Evolutionary conservation across 2,888 invertebrate species (phyloP).

Genomic region (Fragum whitleyi): DNA sequence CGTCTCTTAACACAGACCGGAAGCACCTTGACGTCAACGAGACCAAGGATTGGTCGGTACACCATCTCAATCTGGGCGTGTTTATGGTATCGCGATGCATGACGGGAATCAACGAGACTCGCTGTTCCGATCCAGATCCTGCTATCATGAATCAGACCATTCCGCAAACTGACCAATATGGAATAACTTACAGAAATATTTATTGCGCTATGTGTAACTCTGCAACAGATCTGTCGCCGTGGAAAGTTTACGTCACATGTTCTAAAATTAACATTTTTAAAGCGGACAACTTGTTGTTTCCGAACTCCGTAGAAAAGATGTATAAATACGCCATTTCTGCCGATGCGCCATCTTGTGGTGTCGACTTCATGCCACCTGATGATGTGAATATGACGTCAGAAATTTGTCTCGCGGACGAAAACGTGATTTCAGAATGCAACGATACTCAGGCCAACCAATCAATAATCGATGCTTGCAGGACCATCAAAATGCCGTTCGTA

Average conservation of each 20-base stretch:
- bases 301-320: constrained; percentile 34
- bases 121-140: constrained; percentile 37
- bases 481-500: constrained; percentile 40
- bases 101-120: constrained; percentile 20
- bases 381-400: constrained; percentile 15
- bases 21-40: constrained; percentile 1
- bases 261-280: constrained; percentile 37
- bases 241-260: constrained; percentile 50
- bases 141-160: constrained; percentile 27
- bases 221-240: constrained; percentile 24
- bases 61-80: constrained; percentile 31
- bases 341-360: constrained; percentile 26
- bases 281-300: constrained; percentile 49
- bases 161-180: constrained; percentile 30
- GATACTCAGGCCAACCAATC: constrained; percentile 18
- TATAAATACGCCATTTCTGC: constrained; percentile 19
- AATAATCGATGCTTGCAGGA: constrained; percentile 30
- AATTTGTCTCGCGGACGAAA: constrained; percentile 32
- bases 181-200: constrained; percentile 43
- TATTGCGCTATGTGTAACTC: constrained; percentile 52
- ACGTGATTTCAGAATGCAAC: constrained; percentile 26
- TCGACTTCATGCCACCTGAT: constrained; percentile 55
- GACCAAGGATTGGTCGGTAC: constrained; percentile 4
- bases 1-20: constrained; percentile 28
- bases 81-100: constrained; percentile 33